Evolutionary conservation across 2,888 invertebrate genomes (phyloP), one percentile per base, ranked within the genome.

Genomic region (Entomobrya multifasciata): DNA sequence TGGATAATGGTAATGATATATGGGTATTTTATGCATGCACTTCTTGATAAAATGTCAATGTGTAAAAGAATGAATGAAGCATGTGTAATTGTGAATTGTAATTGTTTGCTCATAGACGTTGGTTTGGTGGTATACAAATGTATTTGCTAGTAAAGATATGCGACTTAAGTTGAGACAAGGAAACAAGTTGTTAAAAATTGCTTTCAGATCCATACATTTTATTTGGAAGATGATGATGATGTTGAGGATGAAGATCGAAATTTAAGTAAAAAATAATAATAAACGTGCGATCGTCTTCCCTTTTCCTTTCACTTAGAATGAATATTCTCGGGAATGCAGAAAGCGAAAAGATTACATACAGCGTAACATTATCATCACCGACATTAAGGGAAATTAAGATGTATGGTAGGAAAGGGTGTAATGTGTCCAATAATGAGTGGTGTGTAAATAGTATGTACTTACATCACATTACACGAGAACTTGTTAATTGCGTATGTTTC

Each of bases 301-400:
- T 74, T 20, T 65, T 30, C 65, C 65, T 78, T 65, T 65, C 78
- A 65, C 65, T 78, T 62, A 65, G 36, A n/a, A 36, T 36, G 65
- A 65, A 65, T 78, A 78, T 78, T 78, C 65, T 62, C 20, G 62
- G 78, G 78, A 78, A 78, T 78, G 78, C 78, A 78, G 78, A 78
- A 78, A 78, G 78, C 78, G 78, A 65, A 36, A 65, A 65, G 17
- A 30, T 8, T 65, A 27, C 10, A 60, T 60, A 27, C 27, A 60
- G 4, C 27, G 1, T 20, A 3, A 55, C 20, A 20, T 22, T 2
- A 13, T 25, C 13, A 11, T 60, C 1, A 5, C 2, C 3, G 27
- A 10, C 13, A 8, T 13, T 60, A 13, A 25, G 62, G 62, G 8
- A 65, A 65, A 65, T 65, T 30, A 65, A 65, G 62, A 65, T 36